Conservation (phyloP, 2,797 vertebrate species). For the Margarornis squamiger region DNA sequence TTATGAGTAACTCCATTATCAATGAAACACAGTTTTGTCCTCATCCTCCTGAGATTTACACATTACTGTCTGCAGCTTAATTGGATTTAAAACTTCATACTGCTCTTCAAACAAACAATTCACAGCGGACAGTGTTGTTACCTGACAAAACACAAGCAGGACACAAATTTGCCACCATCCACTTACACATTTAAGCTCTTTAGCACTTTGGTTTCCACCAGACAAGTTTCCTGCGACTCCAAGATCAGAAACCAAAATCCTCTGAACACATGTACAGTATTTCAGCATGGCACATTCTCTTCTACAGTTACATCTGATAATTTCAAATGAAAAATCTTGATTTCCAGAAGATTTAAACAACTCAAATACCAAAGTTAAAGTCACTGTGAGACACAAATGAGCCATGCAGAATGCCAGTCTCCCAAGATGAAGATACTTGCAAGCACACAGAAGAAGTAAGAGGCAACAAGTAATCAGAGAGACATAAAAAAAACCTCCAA, state of each 20-base stretch:
- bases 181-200: neutral
- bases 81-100: neutral
- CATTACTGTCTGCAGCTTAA: neutral
- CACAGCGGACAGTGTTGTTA: neutral
- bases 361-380: neutral
- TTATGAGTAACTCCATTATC: neutral
- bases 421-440: neutral
- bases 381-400: neutral
- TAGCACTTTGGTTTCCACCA: neutral
- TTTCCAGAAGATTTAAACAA: neutral
- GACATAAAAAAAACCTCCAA: neutral
- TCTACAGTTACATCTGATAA: neutral
- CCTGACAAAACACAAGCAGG: neutral
- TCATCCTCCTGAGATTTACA: neutral
- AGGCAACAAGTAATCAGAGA: neutral
- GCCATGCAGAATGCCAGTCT: neutral
- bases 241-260: neutral
- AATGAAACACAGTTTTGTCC: neutral
- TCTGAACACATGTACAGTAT: neutral
- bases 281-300: neutral
- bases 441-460: neutral
- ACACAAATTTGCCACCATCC: neutral
- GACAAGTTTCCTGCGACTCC: neutral
- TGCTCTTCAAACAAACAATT: neutral
- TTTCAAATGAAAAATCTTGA: neutral